These are phyloP conservation scores for Phoebastria nigripes DNA, from an alignment of 2,797 vertebrate genomes.

Conservation along the genomic window DNA sequence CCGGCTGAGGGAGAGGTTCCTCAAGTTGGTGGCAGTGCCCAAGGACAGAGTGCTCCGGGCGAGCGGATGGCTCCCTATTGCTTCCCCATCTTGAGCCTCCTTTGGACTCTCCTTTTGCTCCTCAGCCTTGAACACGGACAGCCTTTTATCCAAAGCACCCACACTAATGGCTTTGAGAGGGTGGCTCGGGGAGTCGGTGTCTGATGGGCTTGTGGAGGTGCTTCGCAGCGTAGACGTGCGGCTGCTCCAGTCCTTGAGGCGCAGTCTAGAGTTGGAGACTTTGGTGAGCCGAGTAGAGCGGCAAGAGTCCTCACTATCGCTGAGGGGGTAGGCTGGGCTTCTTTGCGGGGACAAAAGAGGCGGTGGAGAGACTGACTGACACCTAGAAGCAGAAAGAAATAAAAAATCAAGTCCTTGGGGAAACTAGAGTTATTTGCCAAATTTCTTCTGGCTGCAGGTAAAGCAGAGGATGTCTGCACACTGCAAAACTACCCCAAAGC, in stretches of 20 bases:
- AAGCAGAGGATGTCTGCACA: not conserved
- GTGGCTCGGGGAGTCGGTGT: slow-evolving; percentile 72
- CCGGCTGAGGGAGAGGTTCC: slow-evolving; percentile 81
- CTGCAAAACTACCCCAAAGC: not conserved
- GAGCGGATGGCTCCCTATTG: slow-evolving; percentile 74
- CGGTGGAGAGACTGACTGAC: slow-evolving; percentile 87
- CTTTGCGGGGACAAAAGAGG: slow-evolving; percentile 81
- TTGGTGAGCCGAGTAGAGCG: slow-evolving; percentile 76
- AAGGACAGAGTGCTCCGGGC: slow-evolving; percentile 84
- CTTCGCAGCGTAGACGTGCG: slow-evolving; percentile 70
- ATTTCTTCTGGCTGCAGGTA: not conserved
- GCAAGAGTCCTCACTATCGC: slow-evolving; percentile 82
- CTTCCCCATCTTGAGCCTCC: slow-evolving; percentile 68
- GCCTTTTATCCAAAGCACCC: slow-evolving; percentile 86
- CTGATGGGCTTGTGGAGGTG: slow-evolving; percentile 70
- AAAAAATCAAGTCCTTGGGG: slow-evolving; percentile 35
- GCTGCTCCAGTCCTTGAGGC: slow-evolving; percentile 80
- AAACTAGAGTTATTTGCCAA: not conserved
- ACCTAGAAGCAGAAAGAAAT: slow-evolving; percentile 79
- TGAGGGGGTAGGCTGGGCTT: slow-evolving; percentile 80
- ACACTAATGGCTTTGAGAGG: slow-evolving; percentile 88
- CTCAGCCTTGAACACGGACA: slow-evolving; percentile 81
- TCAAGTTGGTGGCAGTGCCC: slow-evolving; percentile 76
- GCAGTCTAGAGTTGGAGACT: slow-evolving; percentile 77
- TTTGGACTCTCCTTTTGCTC: slow-evolving; percentile 75